Conservation (phyloP, 2,797 vertebrate genomes). For the Limosa lapponica region DNA sequence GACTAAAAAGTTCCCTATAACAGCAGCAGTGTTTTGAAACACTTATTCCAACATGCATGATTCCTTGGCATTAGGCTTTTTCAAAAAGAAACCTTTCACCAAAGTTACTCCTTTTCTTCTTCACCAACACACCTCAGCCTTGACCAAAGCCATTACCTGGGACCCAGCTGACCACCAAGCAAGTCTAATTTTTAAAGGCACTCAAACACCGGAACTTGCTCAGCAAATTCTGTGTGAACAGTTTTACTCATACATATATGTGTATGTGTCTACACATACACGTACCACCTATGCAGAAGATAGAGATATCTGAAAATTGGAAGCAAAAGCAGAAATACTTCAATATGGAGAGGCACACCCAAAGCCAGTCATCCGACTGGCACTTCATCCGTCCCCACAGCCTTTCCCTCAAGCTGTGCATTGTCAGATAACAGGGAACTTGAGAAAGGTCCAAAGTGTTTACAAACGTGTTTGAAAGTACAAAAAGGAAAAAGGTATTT, state of each 20-base stretch:
- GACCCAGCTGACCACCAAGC: not conserved
- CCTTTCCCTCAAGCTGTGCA: accelerated
- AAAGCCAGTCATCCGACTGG: not conserved
- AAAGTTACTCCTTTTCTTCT: not conserved
- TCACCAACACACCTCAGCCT: not conserved
- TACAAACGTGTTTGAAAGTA: not conserved
- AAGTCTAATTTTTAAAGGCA: not conserved
- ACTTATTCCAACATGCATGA: not conserved
- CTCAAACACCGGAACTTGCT: not conserved
- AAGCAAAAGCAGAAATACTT: not conserved
- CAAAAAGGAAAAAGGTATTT: not conserved
- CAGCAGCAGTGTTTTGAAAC: not conserved
- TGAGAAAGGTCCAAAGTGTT: not conserved
- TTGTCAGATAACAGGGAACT: not conserved
- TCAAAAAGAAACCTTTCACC: not conserved
- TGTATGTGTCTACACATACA: not conserved
- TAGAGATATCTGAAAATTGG: not conserved
- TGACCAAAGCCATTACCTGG: accelerated
- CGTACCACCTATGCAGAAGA: accelerated
- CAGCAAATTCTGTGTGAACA: not conserved
- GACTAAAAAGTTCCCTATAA: not conserved
- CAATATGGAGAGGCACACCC: not conserved
- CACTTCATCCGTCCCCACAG: not conserved
- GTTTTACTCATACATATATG: not conserved
- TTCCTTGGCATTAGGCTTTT: not conserved